These are phyloP conservation scores for Atherinomorus stipes DNA, from an alignment of 2,113 vertebrate species.

Conservation along the genomic window DNA sequence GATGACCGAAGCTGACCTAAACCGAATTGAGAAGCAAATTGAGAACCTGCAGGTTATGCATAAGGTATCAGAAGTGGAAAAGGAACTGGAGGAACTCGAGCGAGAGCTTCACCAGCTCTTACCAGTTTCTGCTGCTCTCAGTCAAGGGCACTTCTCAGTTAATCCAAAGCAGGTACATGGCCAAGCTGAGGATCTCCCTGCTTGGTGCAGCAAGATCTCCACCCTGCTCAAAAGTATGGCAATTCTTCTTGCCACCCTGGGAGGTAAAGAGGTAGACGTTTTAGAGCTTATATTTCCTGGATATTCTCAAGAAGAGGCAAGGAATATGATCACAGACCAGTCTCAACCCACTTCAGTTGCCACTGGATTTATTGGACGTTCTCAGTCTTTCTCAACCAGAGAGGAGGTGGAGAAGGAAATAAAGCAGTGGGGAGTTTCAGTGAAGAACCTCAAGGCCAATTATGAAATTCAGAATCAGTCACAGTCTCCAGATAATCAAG, in stretches of 20 bases:
- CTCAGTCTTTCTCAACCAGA: constrained; percentile 90
- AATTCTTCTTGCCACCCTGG: constrained; percentile 84
- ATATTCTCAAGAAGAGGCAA: constrained; percentile 63
- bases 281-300: constrained; percentile 79
- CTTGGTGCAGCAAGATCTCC: constrained; percentile 89
- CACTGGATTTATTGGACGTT: constrained; percentile 82
- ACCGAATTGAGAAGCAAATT: constrained; percentile 93
- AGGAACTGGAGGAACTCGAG: constrained; percentile 85
- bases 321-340: constrained; percentile 48
- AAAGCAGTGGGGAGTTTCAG: constrained; percentile 92
- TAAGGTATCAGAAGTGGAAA: constrained; percentile 89
- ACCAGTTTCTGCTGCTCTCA: constrained; percentile 82
- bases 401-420: constrained; percentile 93
- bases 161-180: constrained; percentile 90
- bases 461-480: constrained; percentile 86
- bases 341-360: constrained; percentile 52
- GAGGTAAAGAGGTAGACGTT: constrained; percentile 85
- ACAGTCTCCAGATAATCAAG: constrained; percentile 49
- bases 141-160: constrained; percentile 85
- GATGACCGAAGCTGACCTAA: constrained; percentile 91
- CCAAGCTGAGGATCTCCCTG: constrained; percentile 85
- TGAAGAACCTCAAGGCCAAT: constrained; percentile 92
- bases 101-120: constrained; percentile 87
- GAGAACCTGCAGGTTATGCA: constrained; percentile 96
- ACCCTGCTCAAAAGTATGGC: constrained; percentile 88